These are phyloP conservation scores for Cyclophora punctaria DNA, from an alignment of 2,888 invertebrate genomes.

Conservation along the genomic window DNA sequence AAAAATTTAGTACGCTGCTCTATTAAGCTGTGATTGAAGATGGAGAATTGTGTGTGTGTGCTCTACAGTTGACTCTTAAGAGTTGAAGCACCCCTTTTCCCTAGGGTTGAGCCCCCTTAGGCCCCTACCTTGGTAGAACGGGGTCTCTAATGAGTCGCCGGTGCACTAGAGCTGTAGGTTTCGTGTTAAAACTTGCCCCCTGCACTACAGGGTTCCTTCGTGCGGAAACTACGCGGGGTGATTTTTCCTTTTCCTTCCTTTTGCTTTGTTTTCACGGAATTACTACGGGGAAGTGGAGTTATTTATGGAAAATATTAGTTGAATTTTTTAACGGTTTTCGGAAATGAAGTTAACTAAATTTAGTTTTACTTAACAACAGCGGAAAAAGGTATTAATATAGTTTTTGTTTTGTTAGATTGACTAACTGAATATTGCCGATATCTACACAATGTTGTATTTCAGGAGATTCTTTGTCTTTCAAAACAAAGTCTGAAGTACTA, in stretches of 20 bases:
- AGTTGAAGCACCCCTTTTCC: slow-evolving; percentile 60
- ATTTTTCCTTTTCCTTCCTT: slow-evolving; percentile 47
- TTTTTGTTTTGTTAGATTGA: too few relatives aligned
- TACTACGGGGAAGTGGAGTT: slow-evolving; percentile 33
- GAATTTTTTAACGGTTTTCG: slow-evolving; percentile 1
- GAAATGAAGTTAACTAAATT: too few relatives aligned
- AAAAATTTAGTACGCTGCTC: not conserved
- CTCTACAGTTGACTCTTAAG: slow-evolving; percentile 57
- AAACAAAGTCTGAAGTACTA: too few relatives aligned
- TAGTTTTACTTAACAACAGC: too few relatives aligned
- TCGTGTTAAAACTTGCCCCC: slow-evolving; percentile 59
- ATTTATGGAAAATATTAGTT: slow-evolving; percentile 26
- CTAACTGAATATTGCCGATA: too few relatives aligned
- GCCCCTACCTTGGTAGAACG: slow-evolving; percentile 44
- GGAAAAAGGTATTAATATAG: too few relatives aligned
- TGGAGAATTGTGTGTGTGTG: slow-evolving; percentile 26
- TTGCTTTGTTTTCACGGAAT: slow-evolving; percentile 45
- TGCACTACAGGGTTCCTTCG: slow-evolving; percentile 54
- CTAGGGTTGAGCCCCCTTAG: slow-evolving; percentile 54
- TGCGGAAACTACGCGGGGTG: slow-evolving; percentile 48
- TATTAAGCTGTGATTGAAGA: slow-evolving; percentile 21
- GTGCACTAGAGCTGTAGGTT: slow-evolving; percentile 74
- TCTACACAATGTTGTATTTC: too few relatives aligned
- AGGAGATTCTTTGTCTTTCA: too few relatives aligned
- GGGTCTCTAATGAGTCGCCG: slow-evolving; percentile 71